Evolutionary conservation across 1,140 invertebrate genomes (phyloP).

Genomic region (Lanistes nyassanus): DNA sequence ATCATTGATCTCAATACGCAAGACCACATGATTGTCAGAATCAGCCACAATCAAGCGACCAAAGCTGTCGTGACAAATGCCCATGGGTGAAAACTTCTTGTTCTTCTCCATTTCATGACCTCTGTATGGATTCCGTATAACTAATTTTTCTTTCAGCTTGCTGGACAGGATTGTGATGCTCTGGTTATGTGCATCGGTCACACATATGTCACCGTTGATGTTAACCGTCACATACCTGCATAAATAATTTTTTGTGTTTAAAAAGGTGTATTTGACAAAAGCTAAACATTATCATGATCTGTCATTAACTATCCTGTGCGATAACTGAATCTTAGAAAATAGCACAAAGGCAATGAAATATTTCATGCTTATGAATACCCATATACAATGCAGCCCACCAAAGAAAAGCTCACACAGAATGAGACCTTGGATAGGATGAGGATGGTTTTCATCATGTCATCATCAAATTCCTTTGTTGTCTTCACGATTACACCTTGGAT

Average conservation of each 20-base stretch:
- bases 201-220: slow-evolving; percentile 21
- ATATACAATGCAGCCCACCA: not conserved
- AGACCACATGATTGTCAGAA: not conserved
- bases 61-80: slow-evolving; percentile 24
- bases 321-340: too few relatives aligned
- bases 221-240: slow-evolving; percentile 18
- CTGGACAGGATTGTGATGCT: not conserved
- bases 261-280: not conserved
- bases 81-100: slow-evolving; percentile 9
- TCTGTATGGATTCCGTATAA: slow-evolving; percentile 17
- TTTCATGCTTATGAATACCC: not conserved
- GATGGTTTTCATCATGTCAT: too few relatives aligned
- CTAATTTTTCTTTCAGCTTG: not conserved
- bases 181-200: slow-evolving; percentile 6
- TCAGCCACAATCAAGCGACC: slow-evolving; percentile 21
- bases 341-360: not conserved
- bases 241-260: not conserved
- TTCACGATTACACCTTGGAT: too few relatives aligned
- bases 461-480: too few relatives aligned
- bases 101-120: not conserved
- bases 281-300: not conserved
- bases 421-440: too few relatives aligned
- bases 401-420: too few relatives aligned
- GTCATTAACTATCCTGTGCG: too few relatives aligned
- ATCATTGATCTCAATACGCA: slow-evolving; percentile 4